phyloP scores from a whole-genome alignment of 2,113 vertebrate species.

The Oxyura jamaicensis region DNA sequence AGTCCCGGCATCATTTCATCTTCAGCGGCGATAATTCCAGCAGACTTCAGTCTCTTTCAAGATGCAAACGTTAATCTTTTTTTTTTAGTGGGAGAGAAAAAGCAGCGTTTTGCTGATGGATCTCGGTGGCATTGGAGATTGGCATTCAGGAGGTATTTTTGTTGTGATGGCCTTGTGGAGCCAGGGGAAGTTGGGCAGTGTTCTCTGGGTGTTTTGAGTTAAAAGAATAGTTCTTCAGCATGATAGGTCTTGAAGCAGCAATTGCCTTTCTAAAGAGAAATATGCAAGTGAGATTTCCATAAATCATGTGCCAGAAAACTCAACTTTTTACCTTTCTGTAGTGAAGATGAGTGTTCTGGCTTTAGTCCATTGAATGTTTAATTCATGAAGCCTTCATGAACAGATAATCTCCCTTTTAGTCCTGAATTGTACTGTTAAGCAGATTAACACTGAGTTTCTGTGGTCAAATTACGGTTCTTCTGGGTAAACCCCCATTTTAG shows the following conservation, averaged over 20 bases:
- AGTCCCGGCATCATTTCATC: accelerated
- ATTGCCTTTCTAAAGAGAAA: not conserved
- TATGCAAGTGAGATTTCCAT: not conserved
- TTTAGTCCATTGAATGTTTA: not conserved
- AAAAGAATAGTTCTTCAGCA: not conserved
- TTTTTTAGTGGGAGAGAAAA: too few relatives aligned
- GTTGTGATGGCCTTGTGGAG: accelerated
- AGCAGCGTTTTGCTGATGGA: not conserved
- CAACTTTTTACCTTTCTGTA: not conserved
- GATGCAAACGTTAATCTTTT: not conserved
- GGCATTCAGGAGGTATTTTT: not conserved
- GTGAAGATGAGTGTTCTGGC: not conserved
- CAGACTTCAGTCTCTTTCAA: not conserved
- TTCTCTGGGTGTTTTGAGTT: not conserved
- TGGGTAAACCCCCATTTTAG: not conserved
- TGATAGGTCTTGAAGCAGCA: not conserved
- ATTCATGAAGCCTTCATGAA: not conserved
- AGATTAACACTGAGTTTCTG: not conserved
- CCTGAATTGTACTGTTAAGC: not conserved
- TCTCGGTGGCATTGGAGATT: not conserved
- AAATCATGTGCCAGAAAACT: not conserved
- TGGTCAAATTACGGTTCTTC: not conserved
- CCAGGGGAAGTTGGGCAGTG: not conserved
- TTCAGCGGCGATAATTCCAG: not conserved
- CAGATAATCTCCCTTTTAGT: not conserved